Evolutionary conservation across 2,888 invertebrate genomes (phyloP).

Genomic region (Athalia rosae): DNA sequence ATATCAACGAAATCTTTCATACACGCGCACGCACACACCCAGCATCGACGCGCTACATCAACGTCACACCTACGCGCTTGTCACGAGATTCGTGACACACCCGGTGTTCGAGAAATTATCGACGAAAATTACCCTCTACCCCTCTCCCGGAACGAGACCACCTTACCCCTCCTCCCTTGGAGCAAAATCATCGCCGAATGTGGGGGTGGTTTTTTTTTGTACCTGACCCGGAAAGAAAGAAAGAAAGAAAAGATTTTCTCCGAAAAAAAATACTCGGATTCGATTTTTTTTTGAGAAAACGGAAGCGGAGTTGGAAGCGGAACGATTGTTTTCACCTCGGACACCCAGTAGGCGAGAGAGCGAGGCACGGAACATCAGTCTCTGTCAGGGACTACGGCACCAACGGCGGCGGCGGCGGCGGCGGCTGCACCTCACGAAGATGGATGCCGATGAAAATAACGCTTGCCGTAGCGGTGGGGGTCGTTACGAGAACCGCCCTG

Average conservation of each 20-base stretch:
- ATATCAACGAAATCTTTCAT: background rate
- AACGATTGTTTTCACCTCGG: background rate
- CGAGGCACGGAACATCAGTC: conserved; percentile 56
- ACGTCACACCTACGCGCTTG: background rate
- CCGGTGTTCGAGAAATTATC: background rate
- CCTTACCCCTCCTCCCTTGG: too few relatives aligned
- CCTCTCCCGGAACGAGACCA: too few relatives aligned
- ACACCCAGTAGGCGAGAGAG: conserved; percentile 32
- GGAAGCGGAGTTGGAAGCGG: too few relatives aligned
- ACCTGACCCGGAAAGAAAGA: too few relatives aligned
- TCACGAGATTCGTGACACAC: background rate
- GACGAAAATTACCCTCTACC: too few relatives aligned
- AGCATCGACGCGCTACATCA: too few relatives aligned
- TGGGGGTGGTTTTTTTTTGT: too few relatives aligned
- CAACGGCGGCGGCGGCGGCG: conserved; percentile 53
- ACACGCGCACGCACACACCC: background rate
- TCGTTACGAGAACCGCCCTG: conserved; percentile 51
- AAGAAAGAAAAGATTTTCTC: too few relatives aligned
- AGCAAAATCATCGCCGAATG: too few relatives aligned
- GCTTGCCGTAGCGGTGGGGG: conserved; percentile 47
- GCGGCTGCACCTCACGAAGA: conserved; percentile 58
- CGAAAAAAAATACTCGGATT: too few relatives aligned
- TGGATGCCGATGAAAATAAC: conserved; percentile 60
- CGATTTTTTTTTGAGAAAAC: too few relatives aligned
- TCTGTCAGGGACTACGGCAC: conserved; percentile 57